Conservation (phyloP, 2,888 invertebrate species). For the Stegana nigrithorax region DNA sequence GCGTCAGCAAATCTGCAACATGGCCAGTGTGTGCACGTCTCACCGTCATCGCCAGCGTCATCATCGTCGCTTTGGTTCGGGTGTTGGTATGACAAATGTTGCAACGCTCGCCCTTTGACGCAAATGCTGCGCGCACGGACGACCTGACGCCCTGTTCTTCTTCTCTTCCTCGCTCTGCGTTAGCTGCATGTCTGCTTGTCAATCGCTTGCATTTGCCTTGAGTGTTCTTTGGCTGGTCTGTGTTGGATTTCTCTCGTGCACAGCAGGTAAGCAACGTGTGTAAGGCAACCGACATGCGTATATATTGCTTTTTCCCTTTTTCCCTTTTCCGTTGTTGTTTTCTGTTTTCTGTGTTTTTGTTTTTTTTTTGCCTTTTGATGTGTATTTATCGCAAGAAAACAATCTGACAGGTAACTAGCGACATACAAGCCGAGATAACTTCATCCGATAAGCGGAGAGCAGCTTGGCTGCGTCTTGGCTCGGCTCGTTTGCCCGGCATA, state of each 20-base stretch:
- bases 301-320: not conserved
- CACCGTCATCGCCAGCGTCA: not conserved
- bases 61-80: not conserved
- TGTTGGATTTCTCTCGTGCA: too few species aligned
- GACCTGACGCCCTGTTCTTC: not conserved
- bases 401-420: constrained; percentile 13
- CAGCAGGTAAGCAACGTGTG: too few species aligned
- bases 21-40: not conserved
- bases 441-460: too few species aligned
- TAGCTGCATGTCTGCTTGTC: too few species aligned
- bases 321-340: not conserved
- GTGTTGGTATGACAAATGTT: constrained; percentile 6
- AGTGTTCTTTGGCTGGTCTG: too few species aligned
- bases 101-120: not conserved
- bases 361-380: not conserved
- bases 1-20: not conserved
- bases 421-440: not conserved
- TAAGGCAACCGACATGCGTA: too few species aligned
- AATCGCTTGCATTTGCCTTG: not conserved
- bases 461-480: too few species aligned
- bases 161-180: too few species aligned
- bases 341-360: not conserved
- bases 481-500: not conserved
- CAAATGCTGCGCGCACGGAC: not conserved
- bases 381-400: constrained; percentile 3